phyloP scores from a whole-genome alignment of 2,888 invertebrate genomes.

The Palloptera scutellata region DNA sequence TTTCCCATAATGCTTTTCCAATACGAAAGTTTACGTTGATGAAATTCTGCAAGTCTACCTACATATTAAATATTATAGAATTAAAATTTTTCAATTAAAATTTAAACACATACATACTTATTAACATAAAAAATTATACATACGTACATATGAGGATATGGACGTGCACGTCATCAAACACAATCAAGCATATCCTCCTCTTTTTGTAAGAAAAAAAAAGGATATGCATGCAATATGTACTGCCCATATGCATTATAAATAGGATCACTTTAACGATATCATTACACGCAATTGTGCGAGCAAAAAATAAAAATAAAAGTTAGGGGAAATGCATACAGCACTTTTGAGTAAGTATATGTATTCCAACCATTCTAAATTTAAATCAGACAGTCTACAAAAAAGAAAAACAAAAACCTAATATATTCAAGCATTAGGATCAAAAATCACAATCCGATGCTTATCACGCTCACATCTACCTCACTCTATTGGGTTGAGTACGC shows the following conservation, averaged over 20 bases:
- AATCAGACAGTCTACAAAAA: slow-evolving; percentile 1
- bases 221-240: slow-evolving; percentile 16
- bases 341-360: too few species aligned
- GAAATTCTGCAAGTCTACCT: background rate
- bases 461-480: slow-evolving; percentile 45
- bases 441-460: slow-evolving; percentile 45
- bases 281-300: slow-evolving; percentile 50
- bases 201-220: slow-evolving; percentile 9
- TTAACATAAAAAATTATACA: slow-evolving; percentile 55
- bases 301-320: slow-evolving; percentile 5
- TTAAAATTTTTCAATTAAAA: background rate
- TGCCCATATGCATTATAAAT: slow-evolving; percentile 24
- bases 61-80: slow-evolving; percentile 2
- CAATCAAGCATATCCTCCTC: slow-evolving; percentile 55
- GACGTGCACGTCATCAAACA: slow-evolving; percentile 50
- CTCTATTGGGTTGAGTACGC: background rate
- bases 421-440: slow-evolving; percentile 35
- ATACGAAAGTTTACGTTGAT: background rate
- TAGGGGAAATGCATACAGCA: too few species aligned
- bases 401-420: slow-evolving; percentile 23
- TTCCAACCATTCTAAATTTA: slow-evolving; percentile 25
- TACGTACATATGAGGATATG: slow-evolving; percentile 35
- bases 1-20: background rate
- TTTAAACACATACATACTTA: background rate
- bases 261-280: slow-evolving; percentile 41